These are phyloP conservation scores for Triops longicaudatus DNA, from an alignment of 1,140 invertebrate genomes.

Conservation along the genomic window DNA sequence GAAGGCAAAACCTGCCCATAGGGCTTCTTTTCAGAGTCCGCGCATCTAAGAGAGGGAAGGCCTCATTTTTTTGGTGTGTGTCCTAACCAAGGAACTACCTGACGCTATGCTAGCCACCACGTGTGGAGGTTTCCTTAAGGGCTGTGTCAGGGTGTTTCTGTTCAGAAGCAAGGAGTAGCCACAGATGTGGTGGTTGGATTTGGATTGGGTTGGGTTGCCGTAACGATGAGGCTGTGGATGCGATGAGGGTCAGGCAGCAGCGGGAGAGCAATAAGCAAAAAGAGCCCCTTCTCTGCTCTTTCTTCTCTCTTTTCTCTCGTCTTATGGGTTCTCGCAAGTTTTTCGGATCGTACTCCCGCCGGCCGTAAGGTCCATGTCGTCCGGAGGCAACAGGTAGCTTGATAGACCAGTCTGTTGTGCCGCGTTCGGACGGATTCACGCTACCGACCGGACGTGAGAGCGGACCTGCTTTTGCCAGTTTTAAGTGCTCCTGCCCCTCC, in stretches of 20 bases:
- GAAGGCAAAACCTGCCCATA: not conserved
- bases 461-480: not conserved
- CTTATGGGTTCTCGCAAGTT: not conserved
- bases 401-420: conserved; percentile 29
- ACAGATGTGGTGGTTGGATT: not conserved
- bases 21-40: not conserved
- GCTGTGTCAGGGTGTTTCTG: not conserved
- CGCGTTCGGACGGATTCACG: conserved; percentile 29
- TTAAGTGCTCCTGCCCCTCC: not conserved
- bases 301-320: no score
- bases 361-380: not conserved
- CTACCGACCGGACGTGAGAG: conserved; percentile 25
- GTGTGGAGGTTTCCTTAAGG: not conserved
- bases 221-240: not conserved
- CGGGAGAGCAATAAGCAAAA: not conserved
- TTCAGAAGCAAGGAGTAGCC: conserved; percentile 12
- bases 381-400: conserved; percentile 30
- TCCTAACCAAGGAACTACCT: not conserved
- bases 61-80: not conserved
- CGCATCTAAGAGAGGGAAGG: not conserved
- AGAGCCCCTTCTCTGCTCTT: not conserved
- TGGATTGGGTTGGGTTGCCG: conserved; percentile 13
- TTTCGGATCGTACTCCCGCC: not conserved
- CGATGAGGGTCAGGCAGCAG: not conserved
- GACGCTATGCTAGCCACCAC: conserved; percentile 10